Conservation (phyloP, 2,113 vertebrate genomes). For the Gasterosteus aculeatus region DNA sequence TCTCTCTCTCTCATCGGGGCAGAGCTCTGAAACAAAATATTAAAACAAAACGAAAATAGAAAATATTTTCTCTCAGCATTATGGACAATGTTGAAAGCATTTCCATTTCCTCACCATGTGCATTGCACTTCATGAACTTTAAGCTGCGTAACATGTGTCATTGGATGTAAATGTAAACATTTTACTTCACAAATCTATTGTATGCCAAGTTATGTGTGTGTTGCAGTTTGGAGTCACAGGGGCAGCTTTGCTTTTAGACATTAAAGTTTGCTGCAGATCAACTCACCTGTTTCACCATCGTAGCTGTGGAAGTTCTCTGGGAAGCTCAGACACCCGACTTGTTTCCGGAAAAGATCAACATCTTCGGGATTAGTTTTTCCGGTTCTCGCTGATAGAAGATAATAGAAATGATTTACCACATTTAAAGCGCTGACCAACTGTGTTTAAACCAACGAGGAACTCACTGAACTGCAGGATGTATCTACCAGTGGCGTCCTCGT, state of each 20-base stretch:
- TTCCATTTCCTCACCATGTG: conserved; percentile 14
- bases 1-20: conserved; percentile 57
- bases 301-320: conserved; percentile 65
- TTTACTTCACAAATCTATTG: conserved; percentile 30
- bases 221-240: neutral
- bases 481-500: conserved; percentile 65
- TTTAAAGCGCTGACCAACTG: neutral
- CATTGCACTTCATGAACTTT: neutral
- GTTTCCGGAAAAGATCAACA: conserved; percentile 69
- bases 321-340: conserved; percentile 71
- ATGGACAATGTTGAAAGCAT: neutral
- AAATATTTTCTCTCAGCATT: neutral
- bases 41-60: neutral
- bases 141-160: neutral
- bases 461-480: conserved; percentile 76
- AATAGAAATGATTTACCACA: neutral
- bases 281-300: conserved; percentile 69
- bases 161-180: neutral
- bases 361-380: conserved; percentile 64
- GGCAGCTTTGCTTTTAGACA: neutral
- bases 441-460: conserved; percentile 22
- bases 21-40: conserved; percentile 69
- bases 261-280: neutral
- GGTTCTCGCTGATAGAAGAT: conserved; percentile 60
- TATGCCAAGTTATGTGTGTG: conserved; percentile 31